A percentile compares a stretch with the other conserved stretches of the same genome.
phyloP scores from a whole-genome alignment of 1,140 invertebrate species.

The Bombus waltoni region DNA sequence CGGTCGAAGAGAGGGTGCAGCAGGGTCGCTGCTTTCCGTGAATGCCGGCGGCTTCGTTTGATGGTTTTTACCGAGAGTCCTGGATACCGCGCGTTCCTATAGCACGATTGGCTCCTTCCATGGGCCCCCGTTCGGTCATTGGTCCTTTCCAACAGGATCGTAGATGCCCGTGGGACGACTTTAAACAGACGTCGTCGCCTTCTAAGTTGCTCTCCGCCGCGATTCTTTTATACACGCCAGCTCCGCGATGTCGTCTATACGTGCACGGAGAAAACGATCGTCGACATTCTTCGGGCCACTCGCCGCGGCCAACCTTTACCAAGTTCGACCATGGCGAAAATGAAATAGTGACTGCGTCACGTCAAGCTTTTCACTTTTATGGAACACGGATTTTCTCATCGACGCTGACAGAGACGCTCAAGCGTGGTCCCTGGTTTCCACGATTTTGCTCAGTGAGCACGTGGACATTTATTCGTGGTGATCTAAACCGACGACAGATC shows the following conservation, averaged over 20 bases:
- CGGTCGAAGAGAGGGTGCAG: slow-evolving; percentile 65
- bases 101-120: slow-evolving; percentile 68
- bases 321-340: slow-evolving; percentile 36
- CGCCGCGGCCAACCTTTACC: neutral
- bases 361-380: slow-evolving; percentile 9
- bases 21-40: slow-evolving; percentile 68
- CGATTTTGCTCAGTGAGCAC: neutral
- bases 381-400: neutral
- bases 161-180: slow-evolving; percentile 53
- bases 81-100: slow-evolving; percentile 69
- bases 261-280: slow-evolving; percentile 15
- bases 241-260: neutral
- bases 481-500: no score
- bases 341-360: slow-evolving; percentile 10
- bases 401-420: no score
- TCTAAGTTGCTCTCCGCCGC: neutral
- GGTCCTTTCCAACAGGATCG: slow-evolving; percentile 58
- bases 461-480: neutral
- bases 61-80: slow-evolving; percentile 73
- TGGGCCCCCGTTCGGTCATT: slow-evolving; percentile 55
- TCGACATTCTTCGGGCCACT: slow-evolving; percentile 50
- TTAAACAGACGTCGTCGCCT: slow-evolving; percentile 42
- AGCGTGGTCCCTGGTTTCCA: neutral
- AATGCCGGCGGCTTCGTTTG: slow-evolving; percentile 74
- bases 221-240: slow-evolving; percentile 14